Base-by-base conservation (phyloP, 1,140 invertebrate genomes). In the Drosophila subpulchrella region DNA sequence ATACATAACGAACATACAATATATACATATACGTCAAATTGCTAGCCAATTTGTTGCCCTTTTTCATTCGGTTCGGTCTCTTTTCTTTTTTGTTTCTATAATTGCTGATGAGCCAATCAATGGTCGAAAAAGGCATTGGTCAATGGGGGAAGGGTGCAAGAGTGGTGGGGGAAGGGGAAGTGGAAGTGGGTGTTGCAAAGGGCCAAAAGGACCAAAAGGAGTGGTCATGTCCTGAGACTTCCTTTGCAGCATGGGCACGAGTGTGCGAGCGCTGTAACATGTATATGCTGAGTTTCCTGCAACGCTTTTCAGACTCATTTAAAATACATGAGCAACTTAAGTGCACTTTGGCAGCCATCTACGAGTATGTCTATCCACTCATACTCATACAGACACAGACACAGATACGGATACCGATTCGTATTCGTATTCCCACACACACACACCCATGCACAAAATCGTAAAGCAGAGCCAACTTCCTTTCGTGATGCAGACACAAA, bases 271-370 rank as follows among this genome's bases (percentile, higher is more conserved):
- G 27, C 47, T 56, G 30, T 44, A 59, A 75, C 58, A 67, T 47
- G 50, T 65, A 44, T 67, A 71, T 86, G 62, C 63, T 83, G 65
- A 75, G 80, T 83, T 88, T 88, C 67, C 84, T 89, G 84, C 80
- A 89, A 82, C 76, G 80, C 78, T 85, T 90, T 89, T 81, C 81
- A 81, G 88, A 84, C 88, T 91, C 83, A 91, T 91, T 91, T 91
- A 91, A 91, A 91, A 91, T 89, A 91, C 88, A 91, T 91, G 88
- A 91, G 80, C 80, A 91, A 91, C 88, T 91, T 91, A 88, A 91
- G 88, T 91, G 88, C 88, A 91, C 88, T 91, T 84, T 91, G 83
- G 80, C 88, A 91, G 75, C 74, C 74, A 79, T 76, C 85, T 78
- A 81, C 57, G 78, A 67, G 68, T 71, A 57, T 78, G 57, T 71